Percentiles rank a stretch among this genome's conserved stretches.
These are phyloP conservation scores for Heterohyrax brucei DNA, from an alignment of 2,797 vertebrate genomes.

Conservation along the genomic window DNA sequence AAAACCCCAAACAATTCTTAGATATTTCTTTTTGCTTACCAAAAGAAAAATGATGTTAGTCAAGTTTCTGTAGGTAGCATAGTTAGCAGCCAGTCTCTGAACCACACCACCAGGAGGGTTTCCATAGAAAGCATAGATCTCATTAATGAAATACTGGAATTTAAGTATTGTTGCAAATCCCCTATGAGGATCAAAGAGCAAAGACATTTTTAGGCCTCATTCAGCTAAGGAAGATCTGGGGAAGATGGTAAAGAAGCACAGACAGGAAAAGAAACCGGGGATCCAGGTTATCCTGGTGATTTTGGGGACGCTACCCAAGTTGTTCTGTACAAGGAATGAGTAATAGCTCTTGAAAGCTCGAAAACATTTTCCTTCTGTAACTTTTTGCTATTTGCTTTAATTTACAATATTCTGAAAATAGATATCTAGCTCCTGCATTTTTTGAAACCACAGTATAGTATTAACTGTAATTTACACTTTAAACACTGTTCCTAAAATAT, in stretches of 20 bases:
- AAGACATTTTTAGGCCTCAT: background rate
- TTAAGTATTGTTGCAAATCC: conserved; percentile 8
- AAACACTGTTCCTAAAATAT: conserved; percentile 84
- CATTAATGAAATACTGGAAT: background rate
- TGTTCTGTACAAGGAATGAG: background rate
- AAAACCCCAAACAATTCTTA: conserved; percentile 5
- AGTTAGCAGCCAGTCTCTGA: too few species aligned
- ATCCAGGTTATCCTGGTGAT: background rate
- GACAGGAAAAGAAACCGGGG: background rate
- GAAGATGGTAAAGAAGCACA: background rate
- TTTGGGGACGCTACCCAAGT: background rate
- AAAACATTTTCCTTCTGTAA: background rate
- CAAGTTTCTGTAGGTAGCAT: conserved; percentile 10
- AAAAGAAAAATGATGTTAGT: background rate
- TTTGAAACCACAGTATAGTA: conserved; percentile 66
- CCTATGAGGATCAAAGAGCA: background rate
- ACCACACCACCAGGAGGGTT: too few species aligned
- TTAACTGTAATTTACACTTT: conserved; percentile 84
- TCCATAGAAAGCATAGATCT: conserved; percentile 31
- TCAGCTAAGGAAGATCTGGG: background rate
- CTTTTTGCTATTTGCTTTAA: conserved; percentile 73
- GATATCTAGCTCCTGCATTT: conserved; percentile 70
- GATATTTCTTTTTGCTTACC: conserved; percentile 14
- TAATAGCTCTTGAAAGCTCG: conserved; percentile 3
- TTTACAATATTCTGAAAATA: conserved; percentile 79